A percentile compares a stretch with the other conserved stretches of the same genome.
phyloP scores from a whole-genome alignment of 1,140 invertebrate genomes.

The Tetramorium simillimum region DNA sequence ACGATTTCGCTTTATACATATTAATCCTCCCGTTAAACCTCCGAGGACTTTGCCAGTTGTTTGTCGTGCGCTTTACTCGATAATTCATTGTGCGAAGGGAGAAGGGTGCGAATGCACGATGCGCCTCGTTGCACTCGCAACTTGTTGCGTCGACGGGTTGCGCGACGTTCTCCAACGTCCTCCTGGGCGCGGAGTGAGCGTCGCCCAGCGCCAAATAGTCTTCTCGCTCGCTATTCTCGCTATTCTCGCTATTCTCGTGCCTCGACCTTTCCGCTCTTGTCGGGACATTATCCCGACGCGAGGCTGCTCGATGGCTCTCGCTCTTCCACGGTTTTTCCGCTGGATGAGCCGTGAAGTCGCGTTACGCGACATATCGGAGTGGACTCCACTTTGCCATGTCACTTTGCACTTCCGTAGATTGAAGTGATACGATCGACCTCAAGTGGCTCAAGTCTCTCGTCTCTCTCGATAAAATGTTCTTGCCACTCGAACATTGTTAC shows the following conservation, averaged over 20 bases:
- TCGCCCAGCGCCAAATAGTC: neutral
- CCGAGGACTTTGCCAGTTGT: neutral
- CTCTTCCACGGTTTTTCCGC: neutral
- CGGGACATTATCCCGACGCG: neutral
- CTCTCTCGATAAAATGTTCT: neutral
- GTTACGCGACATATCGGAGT: neutral
- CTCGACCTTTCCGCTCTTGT: slow-evolving; percentile 10
- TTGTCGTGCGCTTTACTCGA: neutral
- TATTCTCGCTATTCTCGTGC: slow-evolving; percentile 17
- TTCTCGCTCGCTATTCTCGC: slow-evolving; percentile 11
- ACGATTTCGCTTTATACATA: neutral
- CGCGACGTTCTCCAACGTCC: neutral
- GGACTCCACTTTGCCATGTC: neutral
- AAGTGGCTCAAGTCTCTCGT: neutral
- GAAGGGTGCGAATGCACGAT: neutral
- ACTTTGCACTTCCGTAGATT: neutral
- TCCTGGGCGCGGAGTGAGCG: neutral
- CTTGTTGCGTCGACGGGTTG: slow-evolving; percentile 53
- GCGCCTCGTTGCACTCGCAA: slow-evolving; percentile 54
- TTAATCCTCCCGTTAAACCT: slow-evolving; percentile 26
- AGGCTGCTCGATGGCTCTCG: neutral
- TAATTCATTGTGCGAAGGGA: slow-evolving; percentile 14
- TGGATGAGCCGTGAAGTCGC: slow-evolving; percentile 15
- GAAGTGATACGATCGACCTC: neutral
- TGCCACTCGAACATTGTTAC: neutral